Base-by-base conservation (phyloP, 2,797 vertebrate genomes). In the Sebastiscus tertius region DNA sequence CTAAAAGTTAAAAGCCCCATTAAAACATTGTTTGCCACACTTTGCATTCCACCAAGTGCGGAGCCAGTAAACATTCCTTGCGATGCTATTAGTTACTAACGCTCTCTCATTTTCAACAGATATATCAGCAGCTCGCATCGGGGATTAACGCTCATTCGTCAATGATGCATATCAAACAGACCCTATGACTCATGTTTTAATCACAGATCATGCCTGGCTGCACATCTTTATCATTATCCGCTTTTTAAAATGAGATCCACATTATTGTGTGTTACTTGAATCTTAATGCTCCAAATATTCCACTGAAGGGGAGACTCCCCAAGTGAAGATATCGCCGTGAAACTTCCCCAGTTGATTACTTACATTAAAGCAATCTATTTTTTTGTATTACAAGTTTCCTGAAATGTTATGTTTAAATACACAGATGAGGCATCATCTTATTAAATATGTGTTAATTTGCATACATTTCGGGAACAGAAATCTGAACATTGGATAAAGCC, bases 161-260 rank as follows among this genome's bases (percentile, higher is more conserved):
- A 73, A 7, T 13, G 26, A 31, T 49, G 46, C 61, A 18, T 55
- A 31, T 84, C 5, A 72, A 69, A 64, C 1, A 18, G 12, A 42
- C n/a, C 9, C 18, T 26, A 2, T 78, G 77, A 87, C 42, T 87
- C 68, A 46, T 67, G 64, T 72, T 56, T 46, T 74, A 63, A 66
- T 72, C 61, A 64, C 66, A 61, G 27, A 20, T 67, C 24, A 67
- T 12, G 20, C 8, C n/a, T 24, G 18, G 4, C 65, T 65, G 33
- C 55, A 67, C 8, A 39, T 73, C 55, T 13, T n/a, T 36, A 10
- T 49, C 12, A 52, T 52, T 52, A 52, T 52, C 46, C 18, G 8
- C 46, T 52, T 52, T 52, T 34, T 73, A 16, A 18, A 60, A 64
- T 39, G 16, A 52, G 6, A 72, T 52, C 29, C 20, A 56, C 31